Evolutionary conservation across 2,113 vertebrate species (phyloP), one percentile per base, ranked within the genome.

Genomic region (Corythoichthys intestinalis): DNA sequence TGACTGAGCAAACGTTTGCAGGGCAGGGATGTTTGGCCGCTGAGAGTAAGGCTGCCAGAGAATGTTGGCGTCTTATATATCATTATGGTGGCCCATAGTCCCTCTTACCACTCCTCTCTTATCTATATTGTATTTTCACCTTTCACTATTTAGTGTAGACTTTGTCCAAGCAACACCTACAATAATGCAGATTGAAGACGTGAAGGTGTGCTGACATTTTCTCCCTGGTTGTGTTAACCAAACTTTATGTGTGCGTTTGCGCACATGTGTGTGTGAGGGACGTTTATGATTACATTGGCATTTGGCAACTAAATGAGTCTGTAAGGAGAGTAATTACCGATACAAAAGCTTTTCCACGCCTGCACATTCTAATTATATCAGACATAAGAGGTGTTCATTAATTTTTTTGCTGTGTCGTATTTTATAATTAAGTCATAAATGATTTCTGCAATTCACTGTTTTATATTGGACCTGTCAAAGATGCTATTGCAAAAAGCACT

Each of bases 81-180:
- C 3, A 15, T 28, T 52, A 38, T 64, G 67, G 64, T 60, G 72
- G 20, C 50, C 48, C 64, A 68, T 58, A 70, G 37, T 58, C 20
- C 56, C 28, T 63, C 41, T 41, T 82, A 73, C 70, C 83, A 84
- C 85, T 72, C 81, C 82, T 83, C 44, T 77, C 28, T 4, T 74
- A 81, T 78, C 78, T 79, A 65, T 83, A 82, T 72, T 8, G 57
- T 69, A 69, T 65, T 71, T 59, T 71, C 56, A 86, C 75, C 79
- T 86, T 84, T 80, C 54, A 54, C 47, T 34, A 14, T 47, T 6
- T 38, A 41, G 5, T 10, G 61, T 61, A 70, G 79, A 88, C 84
- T 85, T 79, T 86, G 86, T 67, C 70, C 72, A n/a, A 7, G 6
- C 57, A 66, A 48, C 66, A 64, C 60, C 39, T 64, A 56, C 1